Evolutionary conservation across 2,113 vertebrate genomes (phyloP), one percentile per base, ranked within the genome.

Genomic region (Azemiops feae): DNA sequence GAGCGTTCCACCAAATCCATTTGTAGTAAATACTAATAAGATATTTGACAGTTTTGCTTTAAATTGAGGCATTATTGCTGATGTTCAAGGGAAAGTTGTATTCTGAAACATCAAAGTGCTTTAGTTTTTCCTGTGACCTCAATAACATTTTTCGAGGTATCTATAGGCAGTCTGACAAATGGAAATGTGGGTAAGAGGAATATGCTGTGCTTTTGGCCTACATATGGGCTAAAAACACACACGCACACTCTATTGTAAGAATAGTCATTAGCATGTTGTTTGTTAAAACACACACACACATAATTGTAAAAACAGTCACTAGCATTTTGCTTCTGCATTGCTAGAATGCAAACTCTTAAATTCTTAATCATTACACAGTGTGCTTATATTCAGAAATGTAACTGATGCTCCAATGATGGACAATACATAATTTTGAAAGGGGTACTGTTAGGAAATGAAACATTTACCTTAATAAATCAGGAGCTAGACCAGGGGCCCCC

Each of bases 61-160:
- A 93, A 95, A 89, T 74, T 20, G 92, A 47, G 85, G 16, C 0
- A 34, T 25, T 92, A 52, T n/a, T 94, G 58, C 60, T 92, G 74
- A 58, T 92, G 91, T 89, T 93, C 85, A 92, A 25, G 6, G 45
- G 23, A 96, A 96, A 23, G 93, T 94, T 93, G 89, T 64, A 91
- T 55, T 58, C 18, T 85, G 6, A 92, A 55, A 87, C 92, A 88
- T 92, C 88, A 91, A 95, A 96, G 30, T 0, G 93, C 74, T 86
- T 54, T 50, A 3, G 34, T 7, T 92, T 9, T 89, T 53, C 89
- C 54, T 95, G 91, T 90, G 90, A 95, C 96, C 55, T 92, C 87
- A 34, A 18, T 89, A 1, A 14, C 81, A 10, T 30, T 91, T 87
- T 89, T 93, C 23, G 52, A 85, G 90, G 8, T 3, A 92, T 34